Percentiles rank a stretch among this genome's conserved stretches.
These are phyloP conservation scores for Dryobates pubescens DNA, from an alignment of 2,797 vertebrate genomes.

Conservation along the genomic window DNA sequence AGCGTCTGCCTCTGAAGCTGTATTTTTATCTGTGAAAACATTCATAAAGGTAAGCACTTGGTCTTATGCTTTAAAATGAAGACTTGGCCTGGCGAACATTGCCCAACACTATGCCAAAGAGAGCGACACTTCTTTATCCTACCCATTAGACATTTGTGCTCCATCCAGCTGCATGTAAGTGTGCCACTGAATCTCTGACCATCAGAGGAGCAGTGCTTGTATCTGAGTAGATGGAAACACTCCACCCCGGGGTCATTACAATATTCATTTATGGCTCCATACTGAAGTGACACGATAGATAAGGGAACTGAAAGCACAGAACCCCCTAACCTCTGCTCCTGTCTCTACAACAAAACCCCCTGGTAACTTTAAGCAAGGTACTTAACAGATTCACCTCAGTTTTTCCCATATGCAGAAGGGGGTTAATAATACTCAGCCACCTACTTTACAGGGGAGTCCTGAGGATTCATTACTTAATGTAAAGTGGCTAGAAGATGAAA, in stretches of 20 bases:
- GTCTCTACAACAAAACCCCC: conserved; percentile 25
- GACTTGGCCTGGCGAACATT: background rate
- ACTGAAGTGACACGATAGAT: conserved; percentile 44
- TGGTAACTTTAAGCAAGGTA: background rate
- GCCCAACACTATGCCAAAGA: background rate
- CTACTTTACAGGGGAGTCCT: conserved; percentile 36
- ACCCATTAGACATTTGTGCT: background rate
- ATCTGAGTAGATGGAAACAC: background rate
- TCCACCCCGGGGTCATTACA: background rate
- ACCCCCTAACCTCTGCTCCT: conserved; percentile 54
- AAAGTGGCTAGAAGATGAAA: conserved; percentile 60
- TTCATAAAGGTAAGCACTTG: background rate
- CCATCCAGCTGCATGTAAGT: rapidly evolving
- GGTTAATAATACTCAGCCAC: conserved; percentile 35
- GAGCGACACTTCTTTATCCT: background rate
- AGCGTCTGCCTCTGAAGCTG: background rate
- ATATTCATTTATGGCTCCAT: conserved; percentile 36
- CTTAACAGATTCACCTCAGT: background rate
- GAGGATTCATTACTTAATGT: conserved; percentile 56
- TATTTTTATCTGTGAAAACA: background rate
- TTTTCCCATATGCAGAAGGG: conserved; percentile 47
- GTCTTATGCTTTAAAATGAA: background rate
- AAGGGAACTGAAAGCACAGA: conserved; percentile 41
- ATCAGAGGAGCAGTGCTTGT: background rate
- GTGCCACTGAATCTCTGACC: background rate